A percentile compares a stretch with the other conserved stretches of the same genome.
phyloP scores from a whole-genome alignment of 2,888 invertebrate species.

The Sarcophaga subvicina region DNA sequence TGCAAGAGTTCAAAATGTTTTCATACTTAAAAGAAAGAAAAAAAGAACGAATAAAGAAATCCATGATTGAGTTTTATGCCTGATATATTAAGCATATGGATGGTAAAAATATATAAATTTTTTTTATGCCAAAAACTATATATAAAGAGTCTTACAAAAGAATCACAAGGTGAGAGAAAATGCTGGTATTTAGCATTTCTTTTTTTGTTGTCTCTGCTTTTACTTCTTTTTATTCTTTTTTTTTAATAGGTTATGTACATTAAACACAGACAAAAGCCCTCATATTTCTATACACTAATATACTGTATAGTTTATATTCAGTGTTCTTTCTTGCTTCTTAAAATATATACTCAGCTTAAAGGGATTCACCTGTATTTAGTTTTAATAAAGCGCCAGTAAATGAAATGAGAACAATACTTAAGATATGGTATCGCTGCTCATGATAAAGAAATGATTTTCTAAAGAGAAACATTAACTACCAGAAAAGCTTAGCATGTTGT shows the following conservation, averaged over 20 bases:
- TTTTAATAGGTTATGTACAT: conserved; percentile 53
- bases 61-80: conserved; percentile 68
- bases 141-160: neutral
- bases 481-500: conserved; percentile 33
- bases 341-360: conserved; percentile 37
- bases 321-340: conserved; percentile 12
- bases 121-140: neutral
- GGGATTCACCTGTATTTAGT: conserved; percentile 60
- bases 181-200: conserved; percentile 30
- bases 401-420: conserved; percentile 22
- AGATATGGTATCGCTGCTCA: conserved; percentile 29
- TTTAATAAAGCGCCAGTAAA: conserved; percentile 35
- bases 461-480: conserved; percentile 32
- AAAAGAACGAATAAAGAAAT: conserved; percentile 15
- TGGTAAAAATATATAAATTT: conserved; percentile 45
- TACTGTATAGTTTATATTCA: conserved; percentile 7
- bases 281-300: conserved; percentile 47
- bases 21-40: conserved; percentile 38
- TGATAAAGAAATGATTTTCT: conserved; percentile 46
- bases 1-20: conserved; percentile 37
- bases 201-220: too few species aligned
- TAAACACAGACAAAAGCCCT: conserved; percentile 59
- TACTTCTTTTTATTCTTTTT: neutral
- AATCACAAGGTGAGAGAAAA: conserved; percentile 11
- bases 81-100: conserved; percentile 56